A percentile compares a stretch with the other conserved stretches of the same genome.
phyloP scores from a whole-genome alignment of 2,797 vertebrate species.

The Gymnothorax reevesii region DNA sequence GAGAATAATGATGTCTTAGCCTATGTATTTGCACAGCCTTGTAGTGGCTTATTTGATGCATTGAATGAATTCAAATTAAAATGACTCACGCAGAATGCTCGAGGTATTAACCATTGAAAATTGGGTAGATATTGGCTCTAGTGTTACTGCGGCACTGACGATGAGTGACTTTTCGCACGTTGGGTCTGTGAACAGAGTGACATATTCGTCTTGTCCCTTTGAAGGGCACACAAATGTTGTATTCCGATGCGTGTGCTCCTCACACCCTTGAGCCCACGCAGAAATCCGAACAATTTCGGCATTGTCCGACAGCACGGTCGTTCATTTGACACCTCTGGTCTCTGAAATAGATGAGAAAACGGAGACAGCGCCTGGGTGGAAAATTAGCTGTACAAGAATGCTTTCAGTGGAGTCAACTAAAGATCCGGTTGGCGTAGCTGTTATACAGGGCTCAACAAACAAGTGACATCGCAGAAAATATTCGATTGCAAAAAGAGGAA shows the following conservation, averaged over 20 bases:
- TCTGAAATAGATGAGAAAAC: not conserved
- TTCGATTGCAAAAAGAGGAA: not conserved
- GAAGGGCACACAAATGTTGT: not conserved
- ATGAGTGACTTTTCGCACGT: not conserved
- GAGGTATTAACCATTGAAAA: not conserved
- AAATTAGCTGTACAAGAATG: slow-evolving; percentile 8
- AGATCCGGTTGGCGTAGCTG: slow-evolving; percentile 10
- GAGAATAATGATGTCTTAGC: not conserved
- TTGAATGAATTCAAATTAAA: not conserved
- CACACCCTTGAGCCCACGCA: not conserved
- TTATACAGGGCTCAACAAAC: slow-evolving; percentile 21
- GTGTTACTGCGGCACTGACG: not conserved
- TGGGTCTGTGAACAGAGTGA: not conserved
- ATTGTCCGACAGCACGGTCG: not conserved
- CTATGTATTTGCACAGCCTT: not conserved
- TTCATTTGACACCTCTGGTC: not conserved
- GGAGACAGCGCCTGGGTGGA: slow-evolving; percentile 10
- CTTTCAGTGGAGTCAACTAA: not conserved
- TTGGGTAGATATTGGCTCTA: not conserved
- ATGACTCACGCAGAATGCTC: not conserved
- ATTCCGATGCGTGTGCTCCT: not conserved
- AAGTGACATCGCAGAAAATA: not conserved
- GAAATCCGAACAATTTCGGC: not conserved
- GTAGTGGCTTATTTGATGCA: not conserved
- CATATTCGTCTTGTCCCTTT: not conserved